Conservation (phyloP, 2,113 vertebrate species). For the Laterallus jamaicensis region DNA sequence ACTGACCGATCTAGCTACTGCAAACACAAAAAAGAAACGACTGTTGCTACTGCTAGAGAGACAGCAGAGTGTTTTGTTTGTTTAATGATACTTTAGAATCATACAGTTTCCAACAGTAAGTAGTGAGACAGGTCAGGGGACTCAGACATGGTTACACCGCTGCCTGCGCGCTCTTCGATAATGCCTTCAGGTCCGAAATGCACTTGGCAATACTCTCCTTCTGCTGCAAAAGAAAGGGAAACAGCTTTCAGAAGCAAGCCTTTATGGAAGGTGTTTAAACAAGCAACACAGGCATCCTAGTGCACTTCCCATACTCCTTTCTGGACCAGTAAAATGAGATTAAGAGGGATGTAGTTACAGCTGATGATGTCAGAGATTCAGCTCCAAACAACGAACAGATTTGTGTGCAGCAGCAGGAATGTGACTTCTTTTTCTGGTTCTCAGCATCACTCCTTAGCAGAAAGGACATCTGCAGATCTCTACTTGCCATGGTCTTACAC, state of each 20-base stretch:
- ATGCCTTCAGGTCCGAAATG: conserved; percentile 87
- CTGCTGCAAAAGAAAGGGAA: conserved; percentile 80
- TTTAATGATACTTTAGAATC: conserved; percentile 41
- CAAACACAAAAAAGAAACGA: not conserved
- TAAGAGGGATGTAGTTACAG: fast-evolving
- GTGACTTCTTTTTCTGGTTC: fast-evolving
- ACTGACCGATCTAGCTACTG: not conserved
- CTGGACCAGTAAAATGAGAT: fast-evolving
- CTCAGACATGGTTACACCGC: not conserved
- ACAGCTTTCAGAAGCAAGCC: not conserved
- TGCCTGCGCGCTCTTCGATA: conserved; percentile 82
- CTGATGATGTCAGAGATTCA: not conserved
- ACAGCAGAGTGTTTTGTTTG: not conserved
- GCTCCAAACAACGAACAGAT: not conserved
- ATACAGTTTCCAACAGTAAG: not conserved
- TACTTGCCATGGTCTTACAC: not conserved
- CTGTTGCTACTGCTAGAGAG: not conserved
- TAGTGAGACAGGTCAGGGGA: not conserved
- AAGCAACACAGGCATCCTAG: fast-evolving
- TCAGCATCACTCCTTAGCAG: not conserved
- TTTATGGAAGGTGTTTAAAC: not conserved
- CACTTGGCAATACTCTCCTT: conserved; percentile 95
- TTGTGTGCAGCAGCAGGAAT: not conserved
- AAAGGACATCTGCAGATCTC: not conserved
- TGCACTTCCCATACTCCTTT: not conserved